Percentiles rank a stretch among this genome's conserved stretches.
Conservation (phyloP, 2,113 vertebrate genomes). For the Grantiella picta region DNA sequence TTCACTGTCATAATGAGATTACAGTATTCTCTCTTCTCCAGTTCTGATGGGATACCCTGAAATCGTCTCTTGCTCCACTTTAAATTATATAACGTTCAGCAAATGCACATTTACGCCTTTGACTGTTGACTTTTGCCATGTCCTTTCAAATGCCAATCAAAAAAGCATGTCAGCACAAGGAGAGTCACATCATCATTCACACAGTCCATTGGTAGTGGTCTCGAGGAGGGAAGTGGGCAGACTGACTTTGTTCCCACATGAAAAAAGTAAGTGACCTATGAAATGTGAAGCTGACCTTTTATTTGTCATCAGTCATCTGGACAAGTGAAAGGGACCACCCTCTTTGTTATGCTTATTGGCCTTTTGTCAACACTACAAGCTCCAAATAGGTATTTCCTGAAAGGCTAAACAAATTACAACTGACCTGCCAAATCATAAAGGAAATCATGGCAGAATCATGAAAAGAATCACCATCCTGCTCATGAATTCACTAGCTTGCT, state of each 20-base stretch:
- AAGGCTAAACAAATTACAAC: conserved; percentile 65
- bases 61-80: not conserved
- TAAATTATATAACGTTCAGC: not conserved
- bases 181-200: conserved; percentile 49
- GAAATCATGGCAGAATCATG: not conserved
- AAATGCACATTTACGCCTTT: not conserved
- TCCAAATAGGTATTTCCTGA: conserved; percentile 54
- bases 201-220: conserved; percentile 26
- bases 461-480: not conserved
- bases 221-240: conserved; percentile 47
- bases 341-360: conserved; percentile 70
- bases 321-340: conserved; percentile 64
- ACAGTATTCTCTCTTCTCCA: not conserved
- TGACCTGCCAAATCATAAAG: conserved; percentile 9
- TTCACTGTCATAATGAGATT: not conserved
- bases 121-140: conserved; percentile 17
- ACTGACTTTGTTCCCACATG: conserved; percentile 30
- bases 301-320: conserved; percentile 65
- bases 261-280: conserved; percentile 73
- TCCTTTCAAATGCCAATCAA: conserved; percentile 51
- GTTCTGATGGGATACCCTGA: not conserved
- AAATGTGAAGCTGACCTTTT: conserved; percentile 73
- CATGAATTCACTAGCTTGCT: not conserved
- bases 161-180: not conserved
- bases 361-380: conserved; percentile 52